These are phyloP conservation scores for Pectinophora gossypiella DNA, from an alignment of 1,140 invertebrate species.

Conservation along the genomic window DNA sequence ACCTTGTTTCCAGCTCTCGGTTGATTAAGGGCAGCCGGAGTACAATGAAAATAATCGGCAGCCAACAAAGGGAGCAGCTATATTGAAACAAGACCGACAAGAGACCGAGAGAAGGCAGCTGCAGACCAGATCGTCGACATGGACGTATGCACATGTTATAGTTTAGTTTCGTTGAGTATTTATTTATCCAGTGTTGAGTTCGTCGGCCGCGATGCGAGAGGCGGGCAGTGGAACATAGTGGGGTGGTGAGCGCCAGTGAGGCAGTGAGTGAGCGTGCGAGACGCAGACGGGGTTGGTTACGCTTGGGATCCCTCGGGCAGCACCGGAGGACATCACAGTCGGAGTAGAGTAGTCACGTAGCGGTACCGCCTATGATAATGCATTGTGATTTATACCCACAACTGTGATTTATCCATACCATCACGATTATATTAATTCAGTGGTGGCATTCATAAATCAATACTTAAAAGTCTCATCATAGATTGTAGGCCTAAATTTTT, in stretches of 20 bases:
- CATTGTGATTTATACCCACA: conserved; percentile 65
- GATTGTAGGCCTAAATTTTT: conserved; percentile 73
- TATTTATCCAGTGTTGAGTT: conserved; percentile 48
- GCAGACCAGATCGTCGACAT: conserved; percentile 33
- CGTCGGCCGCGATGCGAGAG: conserved; percentile 35
- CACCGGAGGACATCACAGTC: conserved; percentile 34
- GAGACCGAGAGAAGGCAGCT: conserved; percentile 20
- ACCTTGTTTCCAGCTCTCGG: conserved; percentile 38
- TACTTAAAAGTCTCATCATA: conserved; percentile 67
- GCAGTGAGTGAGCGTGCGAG: neutral
- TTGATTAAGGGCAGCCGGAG: conserved; percentile 46
- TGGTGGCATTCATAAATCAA: conserved; percentile 68
- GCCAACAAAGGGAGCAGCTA: conserved; percentile 60
- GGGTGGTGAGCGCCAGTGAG: neutral
- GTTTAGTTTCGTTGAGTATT: conserved; percentile 44
- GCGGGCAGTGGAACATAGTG: neutral
- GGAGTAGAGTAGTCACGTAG: conserved; percentile 52
- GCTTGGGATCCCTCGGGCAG: conserved; percentile 32
- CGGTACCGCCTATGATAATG: conserved; percentile 64
- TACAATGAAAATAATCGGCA: conserved; percentile 54
- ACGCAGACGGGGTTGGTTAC: too few species aligned
- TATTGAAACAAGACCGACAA: conserved; percentile 10
- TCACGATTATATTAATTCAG: conserved; percentile 47
- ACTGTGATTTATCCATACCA: conserved; percentile 69
- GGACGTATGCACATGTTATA: conserved; percentile 50